Percentiles rank a stretch among this genome's conserved stretches.
Evolutionary conservation across 92 coral and sea anemone species (phyloP).

Genomic region (Bergia puertoricense): DNA sequence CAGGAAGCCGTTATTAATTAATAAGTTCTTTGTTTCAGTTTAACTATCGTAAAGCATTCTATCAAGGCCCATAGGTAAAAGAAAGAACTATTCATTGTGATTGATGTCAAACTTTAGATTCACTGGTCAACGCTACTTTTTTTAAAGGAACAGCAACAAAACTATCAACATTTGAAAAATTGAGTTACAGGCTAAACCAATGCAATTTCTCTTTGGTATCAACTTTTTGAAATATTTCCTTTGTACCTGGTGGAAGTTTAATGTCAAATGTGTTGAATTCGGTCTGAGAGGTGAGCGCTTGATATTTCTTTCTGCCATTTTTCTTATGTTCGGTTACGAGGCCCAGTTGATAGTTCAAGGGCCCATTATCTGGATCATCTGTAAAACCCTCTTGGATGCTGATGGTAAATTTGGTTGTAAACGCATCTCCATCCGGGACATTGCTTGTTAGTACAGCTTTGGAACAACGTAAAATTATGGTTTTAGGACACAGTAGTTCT

Average conservation of each 20-base stretch:
- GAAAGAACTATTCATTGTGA: too few relatives aligned
- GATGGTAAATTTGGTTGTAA: slow-evolving; percentile 7
- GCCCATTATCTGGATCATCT: slow-evolving; percentile 10
- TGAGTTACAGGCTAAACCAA: too few relatives aligned
- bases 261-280: slow-evolving; percentile 12
- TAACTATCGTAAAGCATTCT: too few relatives aligned
- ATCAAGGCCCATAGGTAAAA: too few relatives aligned
- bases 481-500: neutral
- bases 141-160: too few relatives aligned
- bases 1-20: too few relatives aligned
- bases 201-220: too few relatives aligned
- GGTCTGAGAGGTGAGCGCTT: neutral
- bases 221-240: too few relatives aligned
- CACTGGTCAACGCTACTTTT: too few relatives aligned
- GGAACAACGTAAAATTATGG: neutral
- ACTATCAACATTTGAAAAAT: too few relatives aligned
- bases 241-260: slow-evolving; percentile 18
- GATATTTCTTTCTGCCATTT: slow-evolving; percentile 7
- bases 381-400: neutral
- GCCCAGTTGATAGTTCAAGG: neutral
- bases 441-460: neutral
- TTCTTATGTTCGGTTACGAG: neutral
- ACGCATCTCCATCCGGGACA: slow-evolving; percentile 7
- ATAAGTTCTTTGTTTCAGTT: too few relatives aligned
- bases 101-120: too few relatives aligned